phyloP scores from a whole-genome alignment of 1,140 invertebrate genomes.

The Papilio machaon region DNA sequence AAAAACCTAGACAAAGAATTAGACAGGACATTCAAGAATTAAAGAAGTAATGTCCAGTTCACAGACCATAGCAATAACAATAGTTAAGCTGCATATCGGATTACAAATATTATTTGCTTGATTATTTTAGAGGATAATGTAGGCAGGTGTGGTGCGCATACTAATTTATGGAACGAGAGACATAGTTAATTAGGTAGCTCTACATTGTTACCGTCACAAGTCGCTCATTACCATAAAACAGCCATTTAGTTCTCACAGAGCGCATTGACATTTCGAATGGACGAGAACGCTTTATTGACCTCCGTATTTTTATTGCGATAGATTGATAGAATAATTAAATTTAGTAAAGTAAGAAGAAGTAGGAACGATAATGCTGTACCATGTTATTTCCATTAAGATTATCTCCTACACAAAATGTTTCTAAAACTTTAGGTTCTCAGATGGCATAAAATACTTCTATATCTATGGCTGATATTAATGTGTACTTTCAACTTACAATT shows the following conservation, averaged over 20 bases:
- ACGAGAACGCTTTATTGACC: conserved; percentile 4
- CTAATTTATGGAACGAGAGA: conserved; percentile 75
- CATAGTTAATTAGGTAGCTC: conserved; percentile 73
- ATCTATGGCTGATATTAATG: background rate
- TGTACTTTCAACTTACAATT: background rate
- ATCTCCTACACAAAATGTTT: too few relatives aligned
- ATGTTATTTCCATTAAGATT: background rate
- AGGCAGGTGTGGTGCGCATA: conserved; percentile 64
- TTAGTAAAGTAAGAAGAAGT: background rate
- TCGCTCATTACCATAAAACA: conserved; percentile 59
- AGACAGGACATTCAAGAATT: background rate
- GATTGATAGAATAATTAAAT: background rate
- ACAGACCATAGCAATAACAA: background rate
- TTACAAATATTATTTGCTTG: conserved; percentile 33
- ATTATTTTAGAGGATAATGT: conserved; percentile 45
- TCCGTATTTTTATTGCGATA: background rate
- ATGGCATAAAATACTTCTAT: too few relatives aligned
- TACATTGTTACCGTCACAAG: conserved; percentile 59
- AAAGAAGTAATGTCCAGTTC: background rate
- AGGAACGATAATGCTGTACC: background rate
- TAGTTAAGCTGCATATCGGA: background rate
- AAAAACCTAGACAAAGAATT: background rate
- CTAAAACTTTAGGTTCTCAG: too few relatives aligned
- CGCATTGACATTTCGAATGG: conserved; percentile 45
- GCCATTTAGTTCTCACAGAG: conserved; percentile 55